Base-by-base conservation (phyloP, 2,113 vertebrate genomes). In the Coreoperca whiteheadi region DNA sequence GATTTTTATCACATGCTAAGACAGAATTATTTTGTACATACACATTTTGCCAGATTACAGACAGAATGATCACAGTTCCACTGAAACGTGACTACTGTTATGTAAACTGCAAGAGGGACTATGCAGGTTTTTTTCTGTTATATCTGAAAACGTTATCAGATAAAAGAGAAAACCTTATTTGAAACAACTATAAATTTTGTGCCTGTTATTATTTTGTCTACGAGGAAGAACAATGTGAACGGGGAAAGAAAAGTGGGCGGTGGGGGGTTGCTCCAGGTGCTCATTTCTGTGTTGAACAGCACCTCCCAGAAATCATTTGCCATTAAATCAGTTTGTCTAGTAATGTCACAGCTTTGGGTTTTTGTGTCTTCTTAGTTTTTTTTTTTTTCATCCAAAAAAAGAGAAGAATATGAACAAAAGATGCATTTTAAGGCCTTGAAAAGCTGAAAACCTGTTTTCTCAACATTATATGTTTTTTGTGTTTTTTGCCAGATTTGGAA, bases 251-350 rank as follows among this genome's bases (percentile, higher is more conserved):
- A 8, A 3, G 15, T 28, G 46, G 4, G 0, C 14, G 12, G 15
- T 2, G 54, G 20, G 5, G 21, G 0, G 12, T 8, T 4, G 18
- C 30, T 63, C 20, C 48, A 34, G 46, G 25, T 82, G 48, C 34
- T 68, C 3, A 28, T 61, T 37, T 74, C 9, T 57, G 50, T 70
- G 57, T 32, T 66, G 2, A 43, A 30, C 43, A 23, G 53, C 46
- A 46, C 23, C 61, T 74, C 34, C 75, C 4, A 60, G 76, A 79
- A 74, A 60, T 68, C 12, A 68, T 3, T 15, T 39, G 4, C 9
- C 28, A 28, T 72, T 72, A 50, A 50, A 65, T 59, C 28, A 4
- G 9, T 59, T 65, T 46, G 28, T 30, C 30, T 5, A 10, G 56
- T 61, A 48, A 70, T 39, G 34, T 51, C 60, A 51, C 51, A 77